A percentile compares a stretch with the other conserved stretches of the same genome.
Evolutionary conservation across 1,140 invertebrate species (phyloP).

Genomic region (Dufourea novaeangliae): DNA sequence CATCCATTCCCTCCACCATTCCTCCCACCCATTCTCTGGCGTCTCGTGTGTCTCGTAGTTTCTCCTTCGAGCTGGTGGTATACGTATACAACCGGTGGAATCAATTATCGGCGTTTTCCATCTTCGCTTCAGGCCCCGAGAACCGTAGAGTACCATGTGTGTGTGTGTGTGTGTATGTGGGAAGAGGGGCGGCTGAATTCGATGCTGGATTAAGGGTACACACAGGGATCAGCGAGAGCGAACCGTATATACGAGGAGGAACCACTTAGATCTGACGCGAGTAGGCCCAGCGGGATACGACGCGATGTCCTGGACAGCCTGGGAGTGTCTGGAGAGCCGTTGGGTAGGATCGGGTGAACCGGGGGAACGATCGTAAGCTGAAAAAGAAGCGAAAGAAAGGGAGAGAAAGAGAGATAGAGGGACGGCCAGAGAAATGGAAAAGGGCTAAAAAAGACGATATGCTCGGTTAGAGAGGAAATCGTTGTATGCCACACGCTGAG

Average conservation of each 20-base stretch:
- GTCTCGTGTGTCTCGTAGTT: not conserved
- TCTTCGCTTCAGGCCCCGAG: constrained; percentile 10
- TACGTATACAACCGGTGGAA: constrained; percentile 34
- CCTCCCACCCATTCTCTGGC: not conserved
- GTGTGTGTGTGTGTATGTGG: too few relatives aligned
- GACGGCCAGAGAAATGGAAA: constrained; percentile 30
- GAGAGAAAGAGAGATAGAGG: constrained; percentile 38
- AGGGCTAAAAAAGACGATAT: constrained; percentile 19
- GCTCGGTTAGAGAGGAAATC: constrained; percentile 16
- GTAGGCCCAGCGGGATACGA: constrained; percentile 68
- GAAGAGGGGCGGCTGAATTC: constrained; percentile 21
- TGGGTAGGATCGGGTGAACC: constrained; percentile 44
- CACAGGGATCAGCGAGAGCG: constrained; percentile 35
- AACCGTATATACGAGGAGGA: constrained; percentile 40
- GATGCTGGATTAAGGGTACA: constrained; percentile 52
- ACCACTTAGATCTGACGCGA: constrained; percentile 58
- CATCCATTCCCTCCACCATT: not conserved
- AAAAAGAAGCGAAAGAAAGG: constrained; percentile 2
- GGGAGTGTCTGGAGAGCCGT: constrained; percentile 57
- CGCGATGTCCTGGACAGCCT: constrained; percentile 65
- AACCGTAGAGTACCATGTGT: too few relatives aligned
- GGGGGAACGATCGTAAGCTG: not conserved
- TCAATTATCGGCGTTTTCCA: constrained; percentile 62
- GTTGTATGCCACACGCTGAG: constrained; percentile 73
- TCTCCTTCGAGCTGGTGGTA: not conserved